Percentiles rank a stretch among this genome's conserved stretches.
phyloP scores from a whole-genome alignment of 92 coral and sea anemone species.

The Epizoanthus illoricatus region DNA sequence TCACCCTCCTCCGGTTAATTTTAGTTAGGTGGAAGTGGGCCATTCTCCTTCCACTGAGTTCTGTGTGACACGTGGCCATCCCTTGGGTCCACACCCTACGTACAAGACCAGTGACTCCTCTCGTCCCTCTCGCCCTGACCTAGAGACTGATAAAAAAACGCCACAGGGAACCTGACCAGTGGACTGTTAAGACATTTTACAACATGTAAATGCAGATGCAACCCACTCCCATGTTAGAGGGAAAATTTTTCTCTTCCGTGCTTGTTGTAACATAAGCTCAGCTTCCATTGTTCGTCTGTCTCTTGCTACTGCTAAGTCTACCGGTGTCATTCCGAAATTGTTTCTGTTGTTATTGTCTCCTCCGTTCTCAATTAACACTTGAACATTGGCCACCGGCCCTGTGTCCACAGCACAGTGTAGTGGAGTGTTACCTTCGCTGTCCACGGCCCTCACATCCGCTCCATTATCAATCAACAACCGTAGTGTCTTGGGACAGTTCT shows the following conservation, averaged over 20 bases:
- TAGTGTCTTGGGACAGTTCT: conserved; percentile 23
- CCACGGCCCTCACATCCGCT: conserved; percentile 20
- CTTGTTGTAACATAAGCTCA: neutral
- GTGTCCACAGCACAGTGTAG: conserved; percentile 27
- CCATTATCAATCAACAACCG: conserved; percentile 28
- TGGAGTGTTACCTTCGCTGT: conserved; percentile 33
- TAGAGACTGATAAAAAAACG: too few relatives aligned
- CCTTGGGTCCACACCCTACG: too few relatives aligned
- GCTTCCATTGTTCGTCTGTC: conserved; percentile 39
- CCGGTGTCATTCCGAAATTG: conserved; percentile 25
- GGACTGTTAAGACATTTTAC: neutral
- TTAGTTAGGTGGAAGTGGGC: too few relatives aligned
- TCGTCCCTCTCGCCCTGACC: too few relatives aligned
- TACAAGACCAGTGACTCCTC: too few relatives aligned
- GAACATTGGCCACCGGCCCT: conserved; percentile 16
- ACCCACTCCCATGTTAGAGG: conserved; percentile 31
- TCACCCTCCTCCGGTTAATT: too few relatives aligned
- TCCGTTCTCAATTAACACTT: conserved; percentile 3
- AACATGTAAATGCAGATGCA: conserved; percentile 11
- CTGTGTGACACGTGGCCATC: too few relatives aligned
- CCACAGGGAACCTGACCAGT: neutral
- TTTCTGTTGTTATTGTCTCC: conserved; percentile 17
- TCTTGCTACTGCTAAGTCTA: conserved; percentile 25
- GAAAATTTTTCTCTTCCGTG: conserved; percentile 12
- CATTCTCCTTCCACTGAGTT: too few relatives aligned